phyloP scores from a whole-genome alignment of 1,140 invertebrate genomes.

The Neodiprion virginianus region DNA sequence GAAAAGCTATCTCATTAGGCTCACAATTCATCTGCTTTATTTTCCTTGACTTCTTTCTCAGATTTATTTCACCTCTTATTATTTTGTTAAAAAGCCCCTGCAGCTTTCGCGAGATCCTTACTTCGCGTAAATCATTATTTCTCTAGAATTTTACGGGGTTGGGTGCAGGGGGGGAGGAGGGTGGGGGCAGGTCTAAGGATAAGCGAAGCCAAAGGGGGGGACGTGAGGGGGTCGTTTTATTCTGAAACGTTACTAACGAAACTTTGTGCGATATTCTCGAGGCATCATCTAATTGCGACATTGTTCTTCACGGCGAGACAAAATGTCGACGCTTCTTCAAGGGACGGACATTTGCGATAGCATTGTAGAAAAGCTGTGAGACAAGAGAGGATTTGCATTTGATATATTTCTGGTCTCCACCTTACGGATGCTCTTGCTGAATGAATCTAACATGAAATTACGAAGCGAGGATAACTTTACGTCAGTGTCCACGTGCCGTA shows the following conservation, averaged over 20 bases:
- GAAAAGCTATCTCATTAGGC: conserved; percentile 2
- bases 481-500: too few species aligned
- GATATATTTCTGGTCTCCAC: too few species aligned
- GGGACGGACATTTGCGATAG: neutral
- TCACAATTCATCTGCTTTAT: conserved; percentile 7
- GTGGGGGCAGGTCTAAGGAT: neutral
- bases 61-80: conserved; percentile 5
- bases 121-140: neutral
- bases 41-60: conserved; percentile 7
- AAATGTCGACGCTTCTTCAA: neutral
- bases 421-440: too few species aligned
- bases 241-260: too few species aligned
- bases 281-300: neutral
- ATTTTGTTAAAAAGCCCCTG: neutral
- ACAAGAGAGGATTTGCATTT: neutral
- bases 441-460: too few species aligned
- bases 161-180: too few species aligned
- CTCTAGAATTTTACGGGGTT: neutral
- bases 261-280: too few species aligned
- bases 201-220: too few species aligned
- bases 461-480: too few species aligned
- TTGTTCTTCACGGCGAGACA: neutral
- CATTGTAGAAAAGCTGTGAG: neutral
- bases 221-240: too few species aligned
- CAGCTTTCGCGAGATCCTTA: neutral